Evolutionary conservation across 2,797 vertebrate genomes (phyloP), one percentile per base, ranked within the genome.

Genomic region (Centroberyx gerrardi): DNA sequence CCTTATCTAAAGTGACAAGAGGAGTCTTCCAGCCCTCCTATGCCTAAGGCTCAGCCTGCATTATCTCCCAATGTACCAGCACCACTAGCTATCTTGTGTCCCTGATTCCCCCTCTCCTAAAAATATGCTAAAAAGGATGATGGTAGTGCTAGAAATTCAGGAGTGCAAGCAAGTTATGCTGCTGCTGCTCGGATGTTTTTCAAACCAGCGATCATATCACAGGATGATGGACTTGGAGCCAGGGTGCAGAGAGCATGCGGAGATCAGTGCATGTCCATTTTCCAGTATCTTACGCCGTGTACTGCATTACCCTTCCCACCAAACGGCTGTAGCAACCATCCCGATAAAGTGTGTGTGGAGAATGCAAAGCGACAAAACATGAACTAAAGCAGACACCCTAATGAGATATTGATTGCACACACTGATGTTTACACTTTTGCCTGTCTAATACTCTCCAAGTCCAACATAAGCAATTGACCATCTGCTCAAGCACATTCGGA

Each of bases 1-100:
- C 80, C 91, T 94, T 94, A 94, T 94, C 91, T 91, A 83, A 94
- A 94, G 90, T 93, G 93, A 94, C 93, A 93, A 84, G 89, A 84
- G 80, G 85, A 91, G 80, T 92, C 87, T 88, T 90, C 76, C 79
- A 74, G 80, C 85, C 81, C 76, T 84, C 84, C 81, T 86, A 64
- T 86, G 90, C 92, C 90, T 66, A 58, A 78, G 88, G 92, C 91
- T 91, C 86, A 85, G 91, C 77, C 84, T 78, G 81, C 90, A 92
- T 92, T 93, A 93, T 91, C 93, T 91, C 76, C 65, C 59, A 66
- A 79, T 78, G 81, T 80, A 81, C 80, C 76, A 78, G 85, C 83
- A 78, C 82, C 81, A 82, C 68, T 0, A 81, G 88, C 88, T 86
- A 90, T 90, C 87, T 83, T 7, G 15, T 82, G 82, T 84, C 83